Evolutionary conservation across 2,797 vertebrate genomes (phyloP), one percentile per base, ranked within the genome.

Genomic region (Diglossa cyanea): DNA sequence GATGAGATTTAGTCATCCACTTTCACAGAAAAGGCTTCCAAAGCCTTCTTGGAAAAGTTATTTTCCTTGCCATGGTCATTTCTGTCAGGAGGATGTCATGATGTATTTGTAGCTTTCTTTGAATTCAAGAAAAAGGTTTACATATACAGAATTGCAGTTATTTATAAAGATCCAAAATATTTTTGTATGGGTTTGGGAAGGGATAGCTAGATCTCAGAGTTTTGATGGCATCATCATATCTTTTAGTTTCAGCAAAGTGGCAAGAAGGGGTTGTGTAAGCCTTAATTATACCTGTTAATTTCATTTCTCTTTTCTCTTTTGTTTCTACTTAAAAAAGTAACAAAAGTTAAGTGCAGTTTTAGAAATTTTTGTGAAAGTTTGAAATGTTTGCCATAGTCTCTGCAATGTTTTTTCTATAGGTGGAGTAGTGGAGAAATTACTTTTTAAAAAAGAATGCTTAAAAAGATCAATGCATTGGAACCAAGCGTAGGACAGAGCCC

Each of bases 401-500:
- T 45, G 68, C 14, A 28, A 60, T 51, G 12, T 31, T 78, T 70
- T 85, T 65, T 53, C 26, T 80, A 4, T 25, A 50, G 44, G 3
- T 75, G 13, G 18, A 79, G 16, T 35, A 76, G 5, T 65, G 17
- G 24, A 76, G 14, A 47, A 73, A 47, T 73, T 24, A 30, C 9
- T 53, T 78, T 25, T 20, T 6, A 11, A 45, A 80, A 51, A 39
- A 28, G n/a, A 76, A 45, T 53, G 13, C 7, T 53, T 33, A 8
- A 17, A 53, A 76, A 39, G 7, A 68, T 33, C 16, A 33, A 4
- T 2, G 4, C 45, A 23, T 53, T 28, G 18, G 11, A 20, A 31
- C 35, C 0, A 0, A 45, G 30, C 5, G 30, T 44, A 3, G 53
- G 15, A 16, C 0, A 2, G 48, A 77, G 66, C 39, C 53, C 74